Base-by-base conservation (phyloP, 2,113 vertebrate species). In the Eulacestoma nigropectus region DNA sequence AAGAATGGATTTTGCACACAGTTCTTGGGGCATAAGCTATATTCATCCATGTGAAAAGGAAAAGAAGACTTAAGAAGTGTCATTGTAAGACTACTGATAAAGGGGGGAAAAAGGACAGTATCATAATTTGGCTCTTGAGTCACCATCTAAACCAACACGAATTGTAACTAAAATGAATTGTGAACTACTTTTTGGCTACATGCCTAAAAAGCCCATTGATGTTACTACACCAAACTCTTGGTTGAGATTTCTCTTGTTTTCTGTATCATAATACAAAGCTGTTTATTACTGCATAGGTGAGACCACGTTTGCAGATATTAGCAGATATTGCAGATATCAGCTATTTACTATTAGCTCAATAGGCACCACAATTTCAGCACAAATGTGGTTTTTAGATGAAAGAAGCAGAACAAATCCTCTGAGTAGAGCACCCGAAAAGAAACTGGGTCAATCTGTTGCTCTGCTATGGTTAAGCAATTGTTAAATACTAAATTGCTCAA, bases 401-500 rank as follows among this genome's bases (percentile, higher is more conserved):
- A 85, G 42, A 26, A 86, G 50, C 37, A 86, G 33, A 89, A 87
- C 10, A 93, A 90, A 84, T 78, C 52, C 32, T 84, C 39, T 49
- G 30, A 17, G 4, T 1, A 47, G 50, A 91, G 59, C 47, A 78
- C 37, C 76, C 7, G 1, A 60, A 88, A 93, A 81, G 33, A 80
- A 91, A 80, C 47, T 56, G 47, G 47, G 88, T 84, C 72, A 75
- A 68, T 92, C 13, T 60, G 30, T 63, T 4, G 0, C 70, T 93
- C 64, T 81, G 60, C n/a, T 53, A 3, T 17, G 50, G 79, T 82
- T 94, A 92, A 92, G 68, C 72, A 88, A 53, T n/a, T 94, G 55
- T 59, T 84, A 92, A 93, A 72, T 27, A 93, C 37, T 70, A 87
- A 95, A 96, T 67, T 64, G 29, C 79, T 87, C 56, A 80, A 77